Percentiles rank a stretch among this genome's conserved stretches.
phyloP scores from a whole-genome alignment of 2,888 invertebrate genomes.

The Hipparchia semele region DNA sequence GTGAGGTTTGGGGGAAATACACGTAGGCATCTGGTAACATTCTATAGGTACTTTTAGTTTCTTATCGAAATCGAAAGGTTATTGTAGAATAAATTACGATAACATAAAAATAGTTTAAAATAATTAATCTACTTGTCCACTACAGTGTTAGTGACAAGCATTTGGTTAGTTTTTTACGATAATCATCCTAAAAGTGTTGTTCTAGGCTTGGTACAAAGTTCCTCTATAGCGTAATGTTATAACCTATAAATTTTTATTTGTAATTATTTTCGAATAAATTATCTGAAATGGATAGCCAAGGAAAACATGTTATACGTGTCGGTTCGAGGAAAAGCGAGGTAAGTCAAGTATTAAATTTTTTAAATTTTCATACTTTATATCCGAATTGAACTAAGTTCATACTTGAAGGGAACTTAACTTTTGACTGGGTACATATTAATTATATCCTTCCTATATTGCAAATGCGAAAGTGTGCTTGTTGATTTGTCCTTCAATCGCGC shows the following conservation, averaged over 20 bases:
- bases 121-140: slow-evolving; percentile 61
- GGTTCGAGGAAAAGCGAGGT: slow-evolving; percentile 94
- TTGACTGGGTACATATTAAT: too few relatives aligned
- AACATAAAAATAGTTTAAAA: background rate
- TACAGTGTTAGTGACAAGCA: slow-evolving; percentile 79
- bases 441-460: too few relatives aligned
- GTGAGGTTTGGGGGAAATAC: too few relatives aligned
- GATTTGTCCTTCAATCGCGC: too few relatives aligned
- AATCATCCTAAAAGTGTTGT: background rate
- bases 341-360: slow-evolving; percentile 47
- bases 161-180: slow-evolving; percentile 33
- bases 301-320: slow-evolving; percentile 85
- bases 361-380: background rate
- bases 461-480: too few relatives aligned
- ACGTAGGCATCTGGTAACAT: too few relatives aligned
- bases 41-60: too few relatives aligned
- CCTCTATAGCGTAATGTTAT: slow-evolving; percentile 42
- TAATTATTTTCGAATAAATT: slow-evolving; percentile 14
- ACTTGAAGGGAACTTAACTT: too few relatives aligned
- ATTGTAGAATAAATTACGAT: background rate
- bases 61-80: too few relatives aligned
- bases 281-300: slow-evolving; percentile 63
- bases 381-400: too few relatives aligned
- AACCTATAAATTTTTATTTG: slow-evolving; percentile 44
- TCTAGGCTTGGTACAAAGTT: slow-evolving; percentile 17